A percentile compares a stretch with the other conserved stretches of the same genome.
phyloP scores from a whole-genome alignment of 2,797 vertebrate species.

The Danio jaintianensis region DNA sequence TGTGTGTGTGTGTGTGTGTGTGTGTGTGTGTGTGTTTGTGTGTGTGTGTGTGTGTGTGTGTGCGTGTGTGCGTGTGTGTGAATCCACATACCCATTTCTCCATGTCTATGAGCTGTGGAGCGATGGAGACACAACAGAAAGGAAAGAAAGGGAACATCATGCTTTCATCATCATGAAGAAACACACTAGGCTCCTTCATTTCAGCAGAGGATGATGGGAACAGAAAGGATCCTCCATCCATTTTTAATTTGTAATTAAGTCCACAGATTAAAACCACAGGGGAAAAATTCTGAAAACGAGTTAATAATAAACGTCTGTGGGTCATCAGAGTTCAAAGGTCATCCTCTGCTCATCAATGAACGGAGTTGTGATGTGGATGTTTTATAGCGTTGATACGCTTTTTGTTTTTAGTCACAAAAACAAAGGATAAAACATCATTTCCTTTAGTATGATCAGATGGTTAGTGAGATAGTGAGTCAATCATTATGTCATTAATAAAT shows the following conservation, averaged over 20 bases:
- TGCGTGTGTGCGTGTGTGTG: no score
- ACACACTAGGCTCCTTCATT: constrained; percentile 32
- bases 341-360: not conserved
- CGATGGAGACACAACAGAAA: constrained; percentile 73
- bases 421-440: constrained; percentile 27
- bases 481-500: constrained; percentile 14
- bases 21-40: no score
- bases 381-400: not conserved
- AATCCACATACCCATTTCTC: constrained; percentile 88
- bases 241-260: not conserved
- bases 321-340: constrained; percentile 23
- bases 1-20: no score
- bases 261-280: not conserved
- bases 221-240: not conserved
- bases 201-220: constrained; percentile 20
- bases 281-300: not conserved
- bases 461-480: not conserved
- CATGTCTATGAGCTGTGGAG: constrained; percentile 91
- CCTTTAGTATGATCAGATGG: not conserved
- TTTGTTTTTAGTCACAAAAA: constrained; percentile 32
- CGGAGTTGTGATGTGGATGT: constrained; percentile 24
- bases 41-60: no score
- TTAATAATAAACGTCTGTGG: not conserved
- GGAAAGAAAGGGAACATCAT: constrained; percentile 71
- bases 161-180: constrained; percentile 36